Conservation (phyloP, 2,797 vertebrate species). For the Catamblyrhynchus diadema region DNA sequence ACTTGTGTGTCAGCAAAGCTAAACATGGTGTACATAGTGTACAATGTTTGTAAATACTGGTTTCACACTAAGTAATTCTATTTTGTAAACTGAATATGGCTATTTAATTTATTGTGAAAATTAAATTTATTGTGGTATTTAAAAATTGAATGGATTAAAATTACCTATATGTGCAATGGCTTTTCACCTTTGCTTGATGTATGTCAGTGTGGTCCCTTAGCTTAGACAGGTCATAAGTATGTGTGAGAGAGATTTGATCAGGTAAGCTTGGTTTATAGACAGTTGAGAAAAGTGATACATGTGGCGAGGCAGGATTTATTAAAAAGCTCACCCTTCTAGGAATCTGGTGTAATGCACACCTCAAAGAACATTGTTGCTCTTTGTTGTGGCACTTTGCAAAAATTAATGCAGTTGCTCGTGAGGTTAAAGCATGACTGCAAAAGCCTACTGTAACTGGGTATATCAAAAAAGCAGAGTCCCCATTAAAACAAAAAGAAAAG, state of each 20-base stretch:
- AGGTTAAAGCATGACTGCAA: not conserved
- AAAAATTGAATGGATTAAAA: constrained; percentile 85
- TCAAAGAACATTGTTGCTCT: not conserved
- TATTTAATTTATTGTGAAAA: constrained; percentile 87
- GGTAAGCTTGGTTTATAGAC: not conserved
- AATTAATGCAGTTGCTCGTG: not conserved
- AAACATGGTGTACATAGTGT: constrained; percentile 80
- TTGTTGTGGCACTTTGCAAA: not conserved
- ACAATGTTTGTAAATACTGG: constrained; percentile 81
- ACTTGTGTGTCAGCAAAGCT: constrained; percentile 67
- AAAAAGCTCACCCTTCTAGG: not conserved
- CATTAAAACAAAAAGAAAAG: not conserved
- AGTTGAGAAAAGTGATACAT: not conserved
- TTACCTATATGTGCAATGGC: constrained; percentile 72
- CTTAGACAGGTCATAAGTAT: not conserved
- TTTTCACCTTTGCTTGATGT: constrained; percentile 30
- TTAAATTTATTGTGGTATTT: constrained; percentile 85
- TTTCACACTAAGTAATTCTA: constrained; percentile 86
- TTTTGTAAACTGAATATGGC: constrained; percentile 86
- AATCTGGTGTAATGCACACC: not conserved
- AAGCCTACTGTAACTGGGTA: not conserved
- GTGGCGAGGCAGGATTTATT: not conserved
- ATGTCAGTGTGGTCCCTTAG: not conserved
- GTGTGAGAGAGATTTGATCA: not conserved
- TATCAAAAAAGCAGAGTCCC: not conserved